Evolutionary conservation across 2,113 vertebrate species (phyloP), one percentile per base, ranked within the genome.

Genomic region (Drymodes brunneopygia): DNA sequence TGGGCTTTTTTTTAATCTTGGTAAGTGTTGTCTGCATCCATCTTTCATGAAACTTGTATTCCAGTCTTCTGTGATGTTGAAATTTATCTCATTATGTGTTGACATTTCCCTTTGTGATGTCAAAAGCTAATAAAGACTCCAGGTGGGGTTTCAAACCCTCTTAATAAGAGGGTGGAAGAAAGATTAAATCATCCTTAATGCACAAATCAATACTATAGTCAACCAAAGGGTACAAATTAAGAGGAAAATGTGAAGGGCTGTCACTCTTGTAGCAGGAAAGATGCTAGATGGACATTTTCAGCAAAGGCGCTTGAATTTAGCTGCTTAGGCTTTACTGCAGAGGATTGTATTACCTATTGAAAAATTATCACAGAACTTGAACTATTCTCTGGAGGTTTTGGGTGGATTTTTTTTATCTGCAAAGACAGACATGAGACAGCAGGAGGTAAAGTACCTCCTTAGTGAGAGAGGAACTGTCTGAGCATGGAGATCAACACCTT

Each of bases 101-200:
- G 88, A 77, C 70, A 62, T 92, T 93, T 96, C 83, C 69, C 60
- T 94, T 94, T 90, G 79, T 80, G 72, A 91, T 92, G 86, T 89
- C 88, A 95, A 93, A 91, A 95, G 50, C 79, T 47, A 94, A 96
- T 86, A 90, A 95, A 97, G 92, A 96, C 66, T 91, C 60, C 92
- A 97, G 48, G 71, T 25, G 83, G 90, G 70, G 81, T 93, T 83
- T 85, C 90, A 67, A 71, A 64, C 51, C 27, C 58, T 93, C 67
- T 92, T 92, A 97, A 74, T 61, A 40, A 88, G 42, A 94, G 33
- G 35, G 92, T 92, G 48, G 66, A 94, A 93, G 88, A 92, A 94
- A 95, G 92, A 92, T 93, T 92, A 96, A 95, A 96, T 96, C 90
- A 94, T 88, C 69, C 75, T 78, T 93, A 92, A 97, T 88, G 75